These are phyloP conservation scores for Ligdia adustata DNA, from an alignment of 2,888 invertebrate species.

Conservation along the genomic window DNA sequence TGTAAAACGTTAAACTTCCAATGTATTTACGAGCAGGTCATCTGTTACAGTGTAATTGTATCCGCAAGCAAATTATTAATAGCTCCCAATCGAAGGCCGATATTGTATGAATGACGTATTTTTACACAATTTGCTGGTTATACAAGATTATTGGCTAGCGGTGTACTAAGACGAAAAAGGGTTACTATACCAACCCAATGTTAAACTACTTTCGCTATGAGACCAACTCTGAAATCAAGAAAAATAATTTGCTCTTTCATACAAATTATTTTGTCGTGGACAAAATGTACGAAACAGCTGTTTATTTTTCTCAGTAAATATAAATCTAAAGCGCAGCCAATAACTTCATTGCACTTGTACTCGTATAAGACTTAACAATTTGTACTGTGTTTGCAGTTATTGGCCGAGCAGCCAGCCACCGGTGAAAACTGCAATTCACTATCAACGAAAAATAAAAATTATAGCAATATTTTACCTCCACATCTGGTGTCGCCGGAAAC, in stretches of 20 bases:
- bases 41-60: constrained; percentile 48
- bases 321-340: too few species aligned
- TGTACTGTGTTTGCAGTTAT: constrained; percentile 37
- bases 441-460: constrained; percentile 45
- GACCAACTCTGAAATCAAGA: too few species aligned
- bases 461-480: constrained; percentile 54
- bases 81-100: constrained; percentile 6
- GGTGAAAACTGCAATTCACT: constrained; percentile 35
- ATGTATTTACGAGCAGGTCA: constrained; percentile 29
- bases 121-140: neutral
- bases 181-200: too few species aligned
- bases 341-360: too few species aligned
- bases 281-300: too few species aligned
- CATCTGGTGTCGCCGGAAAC: constrained; percentile 47
- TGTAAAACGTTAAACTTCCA: constrained; percentile 10
- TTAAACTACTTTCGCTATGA: too few species aligned
- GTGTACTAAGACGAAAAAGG: too few species aligned
- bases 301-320: too few species aligned
- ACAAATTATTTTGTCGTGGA: too few species aligned
- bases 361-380: too few species aligned
- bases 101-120: neutral
- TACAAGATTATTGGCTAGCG: too few species aligned
- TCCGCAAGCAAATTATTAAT: constrained; percentile 50
- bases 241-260: too few species aligned
- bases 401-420: constrained; percentile 30